Percentiles rank a stretch among this genome's conserved stretches.
phyloP scores from a whole-genome alignment of 1,140 invertebrate species.

The Drosophila mojavensis region DNA sequence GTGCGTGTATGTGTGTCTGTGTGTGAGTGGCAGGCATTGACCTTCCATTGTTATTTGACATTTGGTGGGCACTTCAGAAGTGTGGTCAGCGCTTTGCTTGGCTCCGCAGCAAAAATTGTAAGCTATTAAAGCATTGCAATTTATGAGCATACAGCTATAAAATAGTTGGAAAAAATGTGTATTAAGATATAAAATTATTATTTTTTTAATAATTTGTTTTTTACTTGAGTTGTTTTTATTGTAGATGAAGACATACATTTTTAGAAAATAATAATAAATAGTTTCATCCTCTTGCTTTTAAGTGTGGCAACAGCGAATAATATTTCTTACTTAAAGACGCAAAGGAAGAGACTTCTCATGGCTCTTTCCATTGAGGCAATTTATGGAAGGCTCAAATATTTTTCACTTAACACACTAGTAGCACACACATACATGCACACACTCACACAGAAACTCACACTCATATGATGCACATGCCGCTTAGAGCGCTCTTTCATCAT shows the following conservation, averaged over 20 bases:
- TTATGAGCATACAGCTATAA: conserved; percentile 2
- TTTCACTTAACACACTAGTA: conserved; percentile 47
- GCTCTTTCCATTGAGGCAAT: conserved; percentile 46
- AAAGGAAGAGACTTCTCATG: conserved; percentile 6
- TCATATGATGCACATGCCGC: conserved; percentile 1
- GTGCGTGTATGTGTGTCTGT: conserved; percentile 5
- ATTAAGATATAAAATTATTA: neutral
- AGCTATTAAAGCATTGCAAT: conserved; percentile 35
- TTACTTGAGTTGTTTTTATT: neutral
- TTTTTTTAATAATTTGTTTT: neutral
- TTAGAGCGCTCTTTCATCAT: conserved; percentile 41
- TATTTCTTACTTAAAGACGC: neutral
- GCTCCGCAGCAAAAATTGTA: conserved; percentile 22
- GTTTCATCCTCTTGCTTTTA: too few species aligned
- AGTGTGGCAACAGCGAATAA: too few species aligned
- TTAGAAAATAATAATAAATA: too few species aligned
- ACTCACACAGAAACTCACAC: neutral
- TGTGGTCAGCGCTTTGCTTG: conserved; percentile 9
- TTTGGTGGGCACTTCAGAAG: conserved; percentile 43
- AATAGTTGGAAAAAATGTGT: neutral
- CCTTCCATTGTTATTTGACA: conserved; percentile 58
- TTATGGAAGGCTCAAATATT: conserved; percentile 37
- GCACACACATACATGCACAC: neutral
- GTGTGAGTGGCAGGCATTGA: conserved; percentile 44
- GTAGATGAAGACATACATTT: too few species aligned